These are phyloP conservation scores for Drosophila obscura DNA, from an alignment of 1,140 invertebrate genomes.

Conservation along the genomic window DNA sequence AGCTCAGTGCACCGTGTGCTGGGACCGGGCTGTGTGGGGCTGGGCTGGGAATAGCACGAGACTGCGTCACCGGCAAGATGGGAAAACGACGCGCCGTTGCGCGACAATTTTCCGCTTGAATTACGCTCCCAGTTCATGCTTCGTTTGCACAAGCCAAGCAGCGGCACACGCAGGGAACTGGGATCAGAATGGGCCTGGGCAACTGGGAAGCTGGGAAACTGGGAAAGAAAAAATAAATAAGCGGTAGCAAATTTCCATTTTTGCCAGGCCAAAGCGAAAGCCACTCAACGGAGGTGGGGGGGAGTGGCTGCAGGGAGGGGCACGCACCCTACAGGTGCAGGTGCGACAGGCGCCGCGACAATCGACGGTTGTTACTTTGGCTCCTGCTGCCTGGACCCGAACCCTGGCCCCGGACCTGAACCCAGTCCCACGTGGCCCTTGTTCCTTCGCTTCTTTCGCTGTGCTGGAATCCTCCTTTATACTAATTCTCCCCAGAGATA, in stretches of 20 bases:
- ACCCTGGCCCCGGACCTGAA: slow-evolving; percentile 2
- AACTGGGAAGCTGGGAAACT: background rate
- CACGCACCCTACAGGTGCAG: slow-evolving; percentile 51
- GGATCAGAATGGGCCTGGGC: background rate
- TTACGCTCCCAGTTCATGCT: slow-evolving; percentile 81
- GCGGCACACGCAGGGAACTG: background rate
- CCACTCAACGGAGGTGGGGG: slow-evolving; percentile 17
- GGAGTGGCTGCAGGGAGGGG: background rate
- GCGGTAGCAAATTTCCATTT: slow-evolving; percentile 81
- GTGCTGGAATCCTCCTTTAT: slow-evolving; percentile 17
- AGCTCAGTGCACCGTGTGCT: slow-evolving; percentile 42
- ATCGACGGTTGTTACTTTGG: slow-evolving; percentile 63
- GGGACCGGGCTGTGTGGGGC: background rate
- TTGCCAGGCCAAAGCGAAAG: slow-evolving; percentile 64
- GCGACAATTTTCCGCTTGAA: slow-evolving; percentile 82
- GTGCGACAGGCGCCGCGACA: slow-evolving; percentile 62
- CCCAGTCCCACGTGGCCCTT: background rate
- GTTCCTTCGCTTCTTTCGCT: slow-evolving; percentile 15
- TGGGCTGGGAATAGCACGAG: slow-evolving; percentile 23
- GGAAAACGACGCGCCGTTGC: slow-evolving; percentile 75
- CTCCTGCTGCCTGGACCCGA: slow-evolving; percentile 24
- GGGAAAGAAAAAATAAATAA: slow-evolving; percentile 70
- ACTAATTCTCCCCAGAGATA: slow-evolving; percentile 75
- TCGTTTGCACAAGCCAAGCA: slow-evolving; percentile 69
- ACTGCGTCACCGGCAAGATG: slow-evolving; percentile 34